Evolutionary conservation across 2,888 invertebrate species (phyloP).

Genomic region (Hyalella azteca): DNA sequence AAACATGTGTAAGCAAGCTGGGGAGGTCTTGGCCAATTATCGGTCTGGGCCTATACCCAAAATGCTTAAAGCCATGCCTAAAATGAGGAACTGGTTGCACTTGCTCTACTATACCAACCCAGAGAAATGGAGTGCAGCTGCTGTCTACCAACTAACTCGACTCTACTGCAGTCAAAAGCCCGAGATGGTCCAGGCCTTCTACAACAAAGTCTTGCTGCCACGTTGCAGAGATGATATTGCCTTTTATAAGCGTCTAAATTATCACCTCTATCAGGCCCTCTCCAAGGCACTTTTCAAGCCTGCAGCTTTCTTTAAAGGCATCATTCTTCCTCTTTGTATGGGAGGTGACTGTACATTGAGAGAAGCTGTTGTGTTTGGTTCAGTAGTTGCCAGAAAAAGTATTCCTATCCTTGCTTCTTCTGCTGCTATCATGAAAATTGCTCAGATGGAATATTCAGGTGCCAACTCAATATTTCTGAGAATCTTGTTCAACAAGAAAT

Average conservation of each 20-base stretch:
- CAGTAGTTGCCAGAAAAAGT: slow-evolving; percentile 86
- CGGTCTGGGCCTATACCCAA: slow-evolving; percentile 96
- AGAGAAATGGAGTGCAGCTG: slow-evolving; percentile 95
- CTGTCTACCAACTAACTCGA: slow-evolving; percentile 94
- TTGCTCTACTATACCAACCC: slow-evolving; percentile 84
- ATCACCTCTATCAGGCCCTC: slow-evolving; percentile 93
- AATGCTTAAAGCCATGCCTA: slow-evolving; percentile 95
- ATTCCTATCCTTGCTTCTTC: slow-evolving; percentile 94
- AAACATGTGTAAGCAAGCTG: slow-evolving; percentile 88
- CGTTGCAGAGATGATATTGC: slow-evolving; percentile 91
- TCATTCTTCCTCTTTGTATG: slow-evolving; percentile 72
- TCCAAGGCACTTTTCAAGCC: slow-evolving; percentile 94
- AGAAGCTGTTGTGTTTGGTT: slow-evolving; percentile 94
- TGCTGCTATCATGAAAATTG: slow-evolving; percentile 91
- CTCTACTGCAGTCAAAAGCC: slow-evolving; percentile 97
- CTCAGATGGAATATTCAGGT: slow-evolving; percentile 96
- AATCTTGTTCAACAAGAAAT: slow-evolving; percentile 95
- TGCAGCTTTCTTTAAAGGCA: slow-evolving; percentile 95
- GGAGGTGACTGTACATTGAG: slow-evolving; percentile 91
- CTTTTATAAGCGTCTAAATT: slow-evolving; percentile 93
- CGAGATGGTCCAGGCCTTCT: slow-evolving; percentile 95
- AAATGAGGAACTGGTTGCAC: slow-evolving; percentile 92
- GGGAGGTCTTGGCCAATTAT: slow-evolving; percentile 82
- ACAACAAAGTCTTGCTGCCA: slow-evolving; percentile 85
- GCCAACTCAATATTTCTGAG: slow-evolving; percentile 93